Percentiles rank a stretch among this genome's conserved stretches.
Conservation (phyloP, 2,113 vertebrate species). For the Pseudopipra pipra region DNA sequence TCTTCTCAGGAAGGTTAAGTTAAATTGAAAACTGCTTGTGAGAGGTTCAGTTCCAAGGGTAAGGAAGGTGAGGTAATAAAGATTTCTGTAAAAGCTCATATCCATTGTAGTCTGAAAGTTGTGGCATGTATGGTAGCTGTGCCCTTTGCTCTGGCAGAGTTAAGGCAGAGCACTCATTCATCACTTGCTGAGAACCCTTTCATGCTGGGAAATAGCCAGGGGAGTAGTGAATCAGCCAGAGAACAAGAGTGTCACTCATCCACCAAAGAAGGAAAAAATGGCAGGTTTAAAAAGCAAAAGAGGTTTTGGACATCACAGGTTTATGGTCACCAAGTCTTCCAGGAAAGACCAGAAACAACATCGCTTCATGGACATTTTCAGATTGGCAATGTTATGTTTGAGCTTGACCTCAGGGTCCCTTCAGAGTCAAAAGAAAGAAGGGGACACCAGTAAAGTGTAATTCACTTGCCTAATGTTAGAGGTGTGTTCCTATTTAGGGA, state of each 20-base stretch:
- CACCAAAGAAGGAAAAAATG: not conserved
- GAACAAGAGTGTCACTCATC: not conserved
- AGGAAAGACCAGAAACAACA: not conserved
- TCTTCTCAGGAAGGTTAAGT: not conserved
- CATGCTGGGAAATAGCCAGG: slow-evolving; percentile 28
- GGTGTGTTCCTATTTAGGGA: not conserved
- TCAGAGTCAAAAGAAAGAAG: not conserved
- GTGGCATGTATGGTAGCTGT: not conserved
- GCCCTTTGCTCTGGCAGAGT: slow-evolving; percentile 23
- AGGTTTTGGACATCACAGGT: not conserved
- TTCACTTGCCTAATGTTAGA: not conserved
- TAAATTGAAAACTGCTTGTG: not conserved
- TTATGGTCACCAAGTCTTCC: not conserved
- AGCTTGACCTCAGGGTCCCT: not conserved
- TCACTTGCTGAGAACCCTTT: not conserved
- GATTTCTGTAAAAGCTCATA: slow-evolving; percentile 15
- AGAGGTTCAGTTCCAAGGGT: not conserved
- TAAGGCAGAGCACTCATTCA: slow-evolving; percentile 24
- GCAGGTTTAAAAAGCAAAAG: not conserved
- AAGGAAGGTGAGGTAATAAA: not conserved
- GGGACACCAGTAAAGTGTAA: not conserved
- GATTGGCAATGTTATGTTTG: not conserved
- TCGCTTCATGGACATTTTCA: not conserved
- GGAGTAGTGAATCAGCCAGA: slow-evolving; percentile 37
- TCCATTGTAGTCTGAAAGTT: not conserved